Base-by-base conservation (phyloP, 2,888 invertebrate genomes). In the Cheilosia scutellata region DNA sequence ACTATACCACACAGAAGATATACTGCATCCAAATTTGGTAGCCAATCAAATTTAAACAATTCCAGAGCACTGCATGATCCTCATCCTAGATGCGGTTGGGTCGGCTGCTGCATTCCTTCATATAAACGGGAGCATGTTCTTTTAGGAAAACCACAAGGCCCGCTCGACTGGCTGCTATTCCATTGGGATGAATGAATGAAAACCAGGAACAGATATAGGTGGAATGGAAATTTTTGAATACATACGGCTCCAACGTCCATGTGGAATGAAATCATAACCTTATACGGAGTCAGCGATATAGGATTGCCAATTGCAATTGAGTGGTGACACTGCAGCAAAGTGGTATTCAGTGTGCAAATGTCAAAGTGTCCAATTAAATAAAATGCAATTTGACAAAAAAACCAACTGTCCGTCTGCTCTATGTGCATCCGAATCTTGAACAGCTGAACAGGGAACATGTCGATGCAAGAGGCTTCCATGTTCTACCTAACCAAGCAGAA, bases 31-130 rank as follows among this genome's bases (percentile, higher is more conserved):
- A 87, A 87, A 87, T 82, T 78, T 82, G 87, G 87, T 58, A 74
- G 70, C 87, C 87, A 87, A 87, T 87, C 87, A 87, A 87, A 87
- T 87, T 87, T 87, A 82, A 87, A 82, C 77, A 78, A 87, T 82
- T 74, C 70, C 74, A 74, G 74, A 71, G 62, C 63, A 55, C 57
- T 40, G 62, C 66, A 42, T 33, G 33, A 47, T 63, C 53, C 53
- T 33, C 27, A 47, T 63, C 53, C 53, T 42, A 44, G 62, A 44
- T 33, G 53, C 7, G 37, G 20, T 20, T 20, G 20, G 20, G 20
- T 53, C 40, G 31, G 47, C 40, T 55, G 55, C 80, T 33, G 60
- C 84, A 84, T 84, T 84, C 84, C 75, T 84, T 80, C 75, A 76
- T 84, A 84, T 84, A 84, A 84, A 84, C 76, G 84, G 71, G 84